Evolutionary conservation across 2,888 invertebrate genomes (phyloP), one percentile per base, ranked within the genome.

Genomic region (Subacronicta megacephala): DNA sequence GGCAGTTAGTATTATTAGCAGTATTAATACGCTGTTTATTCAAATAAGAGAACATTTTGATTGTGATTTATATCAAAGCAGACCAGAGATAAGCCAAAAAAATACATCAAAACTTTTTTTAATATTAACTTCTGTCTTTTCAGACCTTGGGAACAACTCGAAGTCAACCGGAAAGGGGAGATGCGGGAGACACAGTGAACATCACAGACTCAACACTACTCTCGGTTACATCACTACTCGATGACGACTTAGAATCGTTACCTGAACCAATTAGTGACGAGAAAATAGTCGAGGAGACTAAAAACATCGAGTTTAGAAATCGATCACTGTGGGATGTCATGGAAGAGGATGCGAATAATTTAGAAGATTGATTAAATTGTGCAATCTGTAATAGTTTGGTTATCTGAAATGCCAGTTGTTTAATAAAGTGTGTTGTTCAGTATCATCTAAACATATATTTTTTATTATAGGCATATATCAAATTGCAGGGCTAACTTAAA

Each of bases 161-260:
- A 36, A 85, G 73, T 33, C 85, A 86, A 33, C 84, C 78, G 1
- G 92, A 92, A 52, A 72, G 91, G 0, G 91, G 92, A 0, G 93
- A 93, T 26, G 90, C 91, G 0, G 90, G 89, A 0, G 92, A 93
- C 36, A 73, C 85, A 0, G 75, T 85, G 51, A 87, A 85, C 62
- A 75, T 85, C 7, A 85, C 82, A 3, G 90, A 91, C 33, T 84
- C 92, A 0, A 85, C 90, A 0, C 64, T 92, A 0, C 77, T 92
- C 3, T 92, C 92, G 0, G 75, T 91, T 33, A 87, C 92, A n/a
- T 90, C 92, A 51, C 72, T 93, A 0, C 67, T 89, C 0, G 91
- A 90, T 13, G 89, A 89, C 1, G 90, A 90, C 23, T 16, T 80
- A 0, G 87, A 86, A 0, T 80, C 84, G 0, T 44, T 80, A 1